A percentile compares a stretch with the other conserved stretches of the same genome.
These are phyloP conservation scores for Myotis findleyi DNA, from an alignment of 2,797 vertebrate genomes.

Conservation along the genomic window DNA sequence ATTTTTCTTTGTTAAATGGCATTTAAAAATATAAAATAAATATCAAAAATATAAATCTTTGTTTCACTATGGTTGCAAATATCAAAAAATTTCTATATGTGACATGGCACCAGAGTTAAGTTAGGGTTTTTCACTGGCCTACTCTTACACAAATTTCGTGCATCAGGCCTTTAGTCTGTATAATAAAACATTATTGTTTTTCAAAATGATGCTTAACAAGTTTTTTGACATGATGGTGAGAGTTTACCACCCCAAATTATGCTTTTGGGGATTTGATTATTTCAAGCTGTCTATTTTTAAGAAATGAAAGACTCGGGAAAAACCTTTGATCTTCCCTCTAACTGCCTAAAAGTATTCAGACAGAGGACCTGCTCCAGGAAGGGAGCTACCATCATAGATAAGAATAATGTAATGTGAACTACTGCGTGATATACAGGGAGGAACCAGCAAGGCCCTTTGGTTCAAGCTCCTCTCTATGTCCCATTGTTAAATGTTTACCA, in stretches of 20 bases:
- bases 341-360: background rate
- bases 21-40: too few relatives aligned
- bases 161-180: background rate
- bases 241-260: background rate
- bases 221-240: background rate
- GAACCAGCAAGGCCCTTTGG: background rate
- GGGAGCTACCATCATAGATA: background rate
- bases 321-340: background rate
- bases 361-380: background rate
- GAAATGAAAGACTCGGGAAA: background rate
- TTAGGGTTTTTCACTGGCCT: too few relatives aligned
- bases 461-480: background rate
- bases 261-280: background rate
- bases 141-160: too few relatives aligned
- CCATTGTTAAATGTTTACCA: background rate
- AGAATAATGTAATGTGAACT: background rate
- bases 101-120: too few relatives aligned
- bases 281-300: background rate
- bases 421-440: too few relatives aligned
- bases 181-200: background rate
- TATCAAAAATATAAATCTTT: too few relatives aligned
- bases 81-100: too few relatives aligned
- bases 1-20: too few relatives aligned
- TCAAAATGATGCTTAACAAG: slow-evolving; percentile 5
- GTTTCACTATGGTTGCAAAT: too few relatives aligned